These are phyloP conservation scores for Stictonetta naevosa DNA, from an alignment of 2,113 vertebrate genomes.

Conservation along the genomic window DNA sequence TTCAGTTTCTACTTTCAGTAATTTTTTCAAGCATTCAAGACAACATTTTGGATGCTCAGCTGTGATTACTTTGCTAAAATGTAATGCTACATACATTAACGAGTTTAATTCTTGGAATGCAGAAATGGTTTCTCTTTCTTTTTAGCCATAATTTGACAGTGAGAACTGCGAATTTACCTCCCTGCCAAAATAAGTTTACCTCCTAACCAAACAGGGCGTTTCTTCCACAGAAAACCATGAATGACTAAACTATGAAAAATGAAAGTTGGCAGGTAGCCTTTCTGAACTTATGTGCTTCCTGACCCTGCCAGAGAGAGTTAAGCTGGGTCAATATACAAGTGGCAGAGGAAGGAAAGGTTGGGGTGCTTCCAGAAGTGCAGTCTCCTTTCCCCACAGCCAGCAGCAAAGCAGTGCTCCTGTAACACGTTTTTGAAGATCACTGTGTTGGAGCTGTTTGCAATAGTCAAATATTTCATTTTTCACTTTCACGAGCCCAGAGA, in stretches of 20 bases:
- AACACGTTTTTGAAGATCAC: conserved; percentile 63
- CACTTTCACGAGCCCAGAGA: conserved; percentile 62
- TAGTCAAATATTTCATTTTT: conserved; percentile 67
- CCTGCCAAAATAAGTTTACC: conserved; percentile 70
- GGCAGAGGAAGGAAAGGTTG: background rate
- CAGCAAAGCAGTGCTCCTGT: background rate
- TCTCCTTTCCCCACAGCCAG: background rate
- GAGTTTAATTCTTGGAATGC: conserved; percentile 74
- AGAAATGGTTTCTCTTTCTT: conserved; percentile 71
- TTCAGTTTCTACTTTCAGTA: conserved; percentile 42
- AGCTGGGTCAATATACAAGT: conserved; percentile 24
- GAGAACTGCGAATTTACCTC: conserved; percentile 59
- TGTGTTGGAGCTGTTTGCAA: conserved; percentile 56
- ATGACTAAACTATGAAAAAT: conserved; percentile 64
- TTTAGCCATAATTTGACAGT: conserved; percentile 70
- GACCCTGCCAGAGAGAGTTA: conserved; percentile 53
- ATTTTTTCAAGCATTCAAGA: conserved; percentile 51
- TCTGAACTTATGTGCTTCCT: conserved; percentile 48
- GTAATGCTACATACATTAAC: conserved; percentile 75
- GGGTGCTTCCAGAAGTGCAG: conserved; percentile 23
- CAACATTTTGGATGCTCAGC: conserved; percentile 71
- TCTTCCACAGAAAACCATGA: conserved; percentile 60
- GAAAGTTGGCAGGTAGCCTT: conserved; percentile 55
- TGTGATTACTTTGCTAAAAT: conserved; percentile 74
- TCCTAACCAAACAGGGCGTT: conserved; percentile 59